Evolutionary conservation across 2,797 vertebrate genomes (phyloP).

Genomic region (Picus viridis): DNA sequence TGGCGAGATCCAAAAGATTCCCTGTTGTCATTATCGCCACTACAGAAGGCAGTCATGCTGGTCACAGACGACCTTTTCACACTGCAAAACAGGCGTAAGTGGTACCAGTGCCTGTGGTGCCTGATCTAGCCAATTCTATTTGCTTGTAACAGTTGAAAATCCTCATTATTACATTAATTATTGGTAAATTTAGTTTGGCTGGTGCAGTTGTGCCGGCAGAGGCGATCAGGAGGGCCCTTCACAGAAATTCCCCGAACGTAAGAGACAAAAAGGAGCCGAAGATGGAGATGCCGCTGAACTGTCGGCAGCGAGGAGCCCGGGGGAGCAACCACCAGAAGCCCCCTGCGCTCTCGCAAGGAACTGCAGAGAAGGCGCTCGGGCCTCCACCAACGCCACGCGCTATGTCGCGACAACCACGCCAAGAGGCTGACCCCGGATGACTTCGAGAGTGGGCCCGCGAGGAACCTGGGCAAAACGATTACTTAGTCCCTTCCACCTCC

Average conservation of each 20-base stretch:
- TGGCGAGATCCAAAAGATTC: accelerated
- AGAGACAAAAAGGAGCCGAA: neutral
- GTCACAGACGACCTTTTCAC: neutral
- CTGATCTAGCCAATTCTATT: accelerated
- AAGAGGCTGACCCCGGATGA: neutral
- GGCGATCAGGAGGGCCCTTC: neutral
- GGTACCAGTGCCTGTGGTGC: accelerated
- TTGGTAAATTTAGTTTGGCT: neutral
- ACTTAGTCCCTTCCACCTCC: neutral
- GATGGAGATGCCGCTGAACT: accelerated
- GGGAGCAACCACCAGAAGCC: neutral
- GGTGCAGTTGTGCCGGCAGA: neutral
- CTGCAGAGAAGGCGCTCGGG: neutral
- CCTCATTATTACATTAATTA: accelerated
- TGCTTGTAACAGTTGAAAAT: neutral
- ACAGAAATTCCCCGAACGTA: accelerated
- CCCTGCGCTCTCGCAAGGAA: neutral
- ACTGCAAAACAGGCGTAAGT: accelerated
- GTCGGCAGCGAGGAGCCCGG: accelerated
- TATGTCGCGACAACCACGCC: neutral
- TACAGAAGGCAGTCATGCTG: accelerated
- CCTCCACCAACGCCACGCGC: neutral
- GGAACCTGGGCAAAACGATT: neutral
- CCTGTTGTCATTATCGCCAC: accelerated
- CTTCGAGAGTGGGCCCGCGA: neutral